Evolutionary conservation across 2,797 vertebrate species (phyloP).

Genomic region (Gallinago solitaria): DNA sequence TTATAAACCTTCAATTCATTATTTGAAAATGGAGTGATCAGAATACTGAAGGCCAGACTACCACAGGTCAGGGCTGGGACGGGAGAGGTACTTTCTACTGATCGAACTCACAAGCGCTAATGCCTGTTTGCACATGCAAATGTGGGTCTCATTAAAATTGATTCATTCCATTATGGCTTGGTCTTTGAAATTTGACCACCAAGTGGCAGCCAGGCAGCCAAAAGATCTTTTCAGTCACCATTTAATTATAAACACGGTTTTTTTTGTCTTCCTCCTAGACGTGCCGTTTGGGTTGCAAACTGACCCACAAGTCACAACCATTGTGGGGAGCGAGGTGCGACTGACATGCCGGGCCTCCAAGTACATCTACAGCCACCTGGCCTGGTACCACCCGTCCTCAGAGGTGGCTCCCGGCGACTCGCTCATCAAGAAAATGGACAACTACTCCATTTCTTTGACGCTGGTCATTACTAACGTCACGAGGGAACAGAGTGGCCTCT

Average conservation of each 20-base stretch:
- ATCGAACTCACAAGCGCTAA: not conserved
- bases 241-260: not conserved
- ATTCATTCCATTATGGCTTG: accelerated
- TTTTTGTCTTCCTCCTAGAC: conserved; percentile 33
- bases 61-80: not conserved
- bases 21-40: not conserved
- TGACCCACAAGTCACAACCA: conserved; percentile 46
- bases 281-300: conserved; percentile 58
- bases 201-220: not conserved
- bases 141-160: not conserved
- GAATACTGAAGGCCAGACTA: not conserved
- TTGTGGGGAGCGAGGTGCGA: conserved; percentile 78
- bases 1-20: not conserved
- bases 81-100: not conserved
- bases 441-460: conserved; percentile 80
- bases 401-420: conserved; percentile 32
- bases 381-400: conserved; percentile 81
- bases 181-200: not conserved
- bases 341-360: conserved; percentile 85
- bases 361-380: conserved; percentile 83
- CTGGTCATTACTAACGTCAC: conserved; percentile 82
- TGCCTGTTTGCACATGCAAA: not conserved
- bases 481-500: conserved; percentile 68
- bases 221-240: not conserved
- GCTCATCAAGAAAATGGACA: conserved; percentile 40